These are phyloP conservation scores for Eubucco bourcierii DNA, from an alignment of 2,113 vertebrate genomes.

Conservation along the genomic window DNA sequence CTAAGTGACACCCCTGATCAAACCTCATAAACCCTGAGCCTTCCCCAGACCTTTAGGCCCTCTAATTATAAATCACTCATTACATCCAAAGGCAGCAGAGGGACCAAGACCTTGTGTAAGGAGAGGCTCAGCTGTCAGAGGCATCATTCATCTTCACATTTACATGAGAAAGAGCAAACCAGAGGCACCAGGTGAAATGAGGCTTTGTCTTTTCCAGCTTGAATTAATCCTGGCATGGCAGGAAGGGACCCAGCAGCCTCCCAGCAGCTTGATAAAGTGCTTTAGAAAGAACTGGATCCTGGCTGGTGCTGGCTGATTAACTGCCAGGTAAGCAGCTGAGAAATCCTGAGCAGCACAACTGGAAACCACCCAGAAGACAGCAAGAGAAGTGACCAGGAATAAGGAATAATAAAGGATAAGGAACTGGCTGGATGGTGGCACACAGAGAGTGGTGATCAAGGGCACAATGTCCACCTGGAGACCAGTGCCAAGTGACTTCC, in stretches of 20 bases:
- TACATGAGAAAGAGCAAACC: not conserved
- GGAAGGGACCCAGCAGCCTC: not conserved
- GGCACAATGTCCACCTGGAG: no score
- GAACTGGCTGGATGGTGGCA: no score
- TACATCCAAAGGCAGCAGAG: rapidly evolving
- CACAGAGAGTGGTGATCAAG: no score
- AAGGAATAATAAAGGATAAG: no score
- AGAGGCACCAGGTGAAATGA: rapidly evolving
- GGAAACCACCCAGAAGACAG: not conserved
- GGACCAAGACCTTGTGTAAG: not conserved
- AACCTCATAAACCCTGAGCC: not conserved
- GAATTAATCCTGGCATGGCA: not conserved
- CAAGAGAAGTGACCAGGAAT: no score
- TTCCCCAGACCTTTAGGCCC: not conserved
- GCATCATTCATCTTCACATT: not conserved
- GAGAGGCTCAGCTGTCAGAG: rapidly evolving
- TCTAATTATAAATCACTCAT: not conserved
- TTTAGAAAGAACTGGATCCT: not conserved
- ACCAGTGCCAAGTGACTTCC: no score
- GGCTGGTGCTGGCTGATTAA: not conserved
- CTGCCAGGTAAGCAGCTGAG: not conserved
- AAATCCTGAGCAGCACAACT: not conserved
- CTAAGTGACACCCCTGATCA: not conserved
- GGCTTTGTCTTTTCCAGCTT: not conserved
- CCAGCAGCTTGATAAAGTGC: not conserved